These are phyloP conservation scores for Uloborus plumipes DNA, from an alignment of 2,888 invertebrate species.

Conservation along the genomic window DNA sequence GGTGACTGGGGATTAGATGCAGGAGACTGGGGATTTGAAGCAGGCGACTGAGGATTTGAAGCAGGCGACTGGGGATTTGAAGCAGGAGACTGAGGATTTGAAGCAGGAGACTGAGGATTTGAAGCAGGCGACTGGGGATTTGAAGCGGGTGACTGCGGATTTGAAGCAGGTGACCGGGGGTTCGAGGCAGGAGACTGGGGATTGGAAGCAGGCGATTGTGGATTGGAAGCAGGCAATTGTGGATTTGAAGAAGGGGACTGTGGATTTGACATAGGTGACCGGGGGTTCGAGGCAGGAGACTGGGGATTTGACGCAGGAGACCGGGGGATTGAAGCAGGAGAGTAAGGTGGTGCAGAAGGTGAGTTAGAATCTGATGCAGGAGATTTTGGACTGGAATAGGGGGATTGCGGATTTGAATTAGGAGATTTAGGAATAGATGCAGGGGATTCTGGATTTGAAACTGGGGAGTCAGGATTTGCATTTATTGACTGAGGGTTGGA, in stretches of 20 bases:
- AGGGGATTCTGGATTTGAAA: not conserved
- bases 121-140: slow-evolving; percentile 9
- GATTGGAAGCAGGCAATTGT: slow-evolving; percentile 9
- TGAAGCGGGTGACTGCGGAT: slow-evolving; percentile 9
- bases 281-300: slow-evolving; percentile 14
- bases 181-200: not conserved
- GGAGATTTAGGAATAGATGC: not conserved
- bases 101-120: not conserved
- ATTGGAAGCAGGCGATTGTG: not conserved
- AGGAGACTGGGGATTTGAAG: not conserved
- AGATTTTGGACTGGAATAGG: slow-evolving; percentile 5
- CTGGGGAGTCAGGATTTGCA: slow-evolving; percentile 13
- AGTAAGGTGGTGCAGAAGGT: slow-evolving; percentile 14
- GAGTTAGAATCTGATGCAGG: slow-evolving; percentile 2
- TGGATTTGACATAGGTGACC: not conserved
- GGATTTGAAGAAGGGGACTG: slow-evolving; percentile 26
- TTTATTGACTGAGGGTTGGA: slow-evolving; percentile 31
- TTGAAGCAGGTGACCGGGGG: slow-evolving; percentile 14
- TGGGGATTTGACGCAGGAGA: slow-evolving; percentile 1
- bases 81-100: slow-evolving; percentile 6
- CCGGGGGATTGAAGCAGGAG: slow-evolving; percentile 8
- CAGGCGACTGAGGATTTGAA: not conserved
- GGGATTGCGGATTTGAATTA: not conserved
- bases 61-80: not conserved
- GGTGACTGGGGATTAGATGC: not conserved